Evolutionary conservation across 2,888 invertebrate genomes (phyloP), one percentile per base, ranked within the genome.

Genomic region (Cistogaster globosa): DNA sequence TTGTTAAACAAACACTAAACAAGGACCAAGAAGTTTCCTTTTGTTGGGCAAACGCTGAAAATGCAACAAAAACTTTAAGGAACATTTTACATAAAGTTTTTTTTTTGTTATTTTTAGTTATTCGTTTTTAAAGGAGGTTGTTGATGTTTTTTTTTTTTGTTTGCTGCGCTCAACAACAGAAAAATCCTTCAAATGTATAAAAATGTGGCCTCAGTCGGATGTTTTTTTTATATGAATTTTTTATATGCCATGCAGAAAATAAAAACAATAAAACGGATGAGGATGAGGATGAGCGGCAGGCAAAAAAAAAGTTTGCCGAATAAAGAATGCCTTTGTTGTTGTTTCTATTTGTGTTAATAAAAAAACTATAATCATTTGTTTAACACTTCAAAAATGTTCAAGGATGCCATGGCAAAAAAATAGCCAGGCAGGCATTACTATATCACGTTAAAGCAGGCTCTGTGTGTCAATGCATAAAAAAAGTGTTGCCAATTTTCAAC

Each of bases 351-450:
- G 32, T 75, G 69, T 20, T 71, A 76, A 74, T 12, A 57, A 57
- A 72, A 69, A 77, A 72, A 84, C 67, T 84, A 84, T 81, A 84
- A 77, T 84, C 80, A 84, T 84, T 84, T 84, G 80, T 84, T 84
- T 80, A 84, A 80, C 84, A 84, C 80, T 80, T 84, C 57, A 77
- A 81, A 77, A 77, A 68, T 80, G 51, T 57, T 32, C 45, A 58
- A 57, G 69, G 48, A 60, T 51, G 32, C 32, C 36, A 3, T 32
- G 11, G n/a, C 3, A 26, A 45, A n/a, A 45, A n/a, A 42, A 0
- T 8, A 32, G 32, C 5, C 32, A 32, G 32, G 32, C 32, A 32
- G 32, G 45, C 57, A 42, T 16, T 9, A 22, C 26, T 42, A 2
- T 67, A 51, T 0, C n/a, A n/a, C 12, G 18, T 67, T 67, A 53